These are phyloP conservation scores for Sebastes cheni DNA, from an alignment of 2,797 vertebrate genomes.

Conservation along the genomic window DNA sequence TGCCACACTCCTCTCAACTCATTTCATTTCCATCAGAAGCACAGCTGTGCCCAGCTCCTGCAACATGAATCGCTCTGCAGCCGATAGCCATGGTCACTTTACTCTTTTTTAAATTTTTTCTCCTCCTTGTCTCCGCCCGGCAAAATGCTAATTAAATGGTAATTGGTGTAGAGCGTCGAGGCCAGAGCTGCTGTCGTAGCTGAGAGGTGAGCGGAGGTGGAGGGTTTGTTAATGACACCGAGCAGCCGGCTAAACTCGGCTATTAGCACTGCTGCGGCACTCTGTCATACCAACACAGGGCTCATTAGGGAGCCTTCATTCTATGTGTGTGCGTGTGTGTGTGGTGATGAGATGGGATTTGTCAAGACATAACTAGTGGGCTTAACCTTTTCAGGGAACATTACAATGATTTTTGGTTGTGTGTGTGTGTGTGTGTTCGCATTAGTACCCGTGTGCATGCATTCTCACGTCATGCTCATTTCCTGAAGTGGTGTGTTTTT, in stretches of 20 bases:
- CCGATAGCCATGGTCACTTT: background rate
- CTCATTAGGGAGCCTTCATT: slow-evolving; percentile 51
- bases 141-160: slow-evolving; percentile 58
- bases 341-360: slow-evolving; percentile 40
- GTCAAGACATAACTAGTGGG: slow-evolving; percentile 34
- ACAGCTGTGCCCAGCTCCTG: background rate
- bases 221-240: slow-evolving; percentile 55
- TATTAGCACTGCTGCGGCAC: slow-evolving; percentile 32
- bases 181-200: slow-evolving; percentile 27
- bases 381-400: slow-evolving; percentile 54
- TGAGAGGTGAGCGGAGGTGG: slow-evolving; percentile 42
- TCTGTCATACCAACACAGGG: slow-evolving; percentile 42
- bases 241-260: slow-evolving; percentile 38
- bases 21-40: background rate
- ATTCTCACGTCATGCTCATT: too few species aligned
- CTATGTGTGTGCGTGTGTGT: background rate
- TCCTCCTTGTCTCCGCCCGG: background rate
- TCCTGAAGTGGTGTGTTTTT: too few species aligned
- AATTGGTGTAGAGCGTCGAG: slow-evolving; percentile 35
- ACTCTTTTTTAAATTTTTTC: background rate
- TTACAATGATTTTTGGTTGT: slow-evolving; percentile 11
- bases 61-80: slow-evolving; percentile 5
- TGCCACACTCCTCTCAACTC: background rate
- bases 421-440: background rate
- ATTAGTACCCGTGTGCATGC: background rate